These are phyloP conservation scores for Acrocephalus scirpaceus DNA, from an alignment of 2,797 vertebrate species.

Conservation along the genomic window DNA sequence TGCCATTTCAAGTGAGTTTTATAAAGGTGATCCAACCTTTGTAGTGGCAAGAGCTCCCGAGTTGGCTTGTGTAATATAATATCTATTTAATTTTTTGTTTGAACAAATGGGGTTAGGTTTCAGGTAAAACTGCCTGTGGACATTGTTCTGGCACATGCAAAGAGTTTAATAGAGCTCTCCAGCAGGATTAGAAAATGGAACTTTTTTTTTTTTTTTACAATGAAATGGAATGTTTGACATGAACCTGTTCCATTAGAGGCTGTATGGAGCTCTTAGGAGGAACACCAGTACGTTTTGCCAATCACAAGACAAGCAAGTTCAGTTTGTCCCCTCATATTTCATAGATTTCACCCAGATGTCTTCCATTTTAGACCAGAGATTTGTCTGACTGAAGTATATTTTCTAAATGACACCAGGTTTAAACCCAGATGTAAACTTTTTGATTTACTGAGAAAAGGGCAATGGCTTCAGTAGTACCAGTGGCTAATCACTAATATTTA, in stretches of 20 bases:
- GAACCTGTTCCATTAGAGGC: neutral
- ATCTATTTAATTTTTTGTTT: neutral
- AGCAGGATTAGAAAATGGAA: neutral
- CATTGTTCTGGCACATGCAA: rapidly evolving
- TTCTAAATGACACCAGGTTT: neutral
- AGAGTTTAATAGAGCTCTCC: neutral
- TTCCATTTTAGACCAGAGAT: neutral
- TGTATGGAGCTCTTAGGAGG: neutral
- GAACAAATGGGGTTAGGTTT: neutral
- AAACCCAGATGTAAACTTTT: neutral
- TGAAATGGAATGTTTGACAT: neutral
- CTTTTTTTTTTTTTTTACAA: neutral
- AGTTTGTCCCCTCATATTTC: neutral
- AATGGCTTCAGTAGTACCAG: neutral
- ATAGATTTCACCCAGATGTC: neutral
- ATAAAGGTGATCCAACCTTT: neutral
- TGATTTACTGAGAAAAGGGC: neutral
- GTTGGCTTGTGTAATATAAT: neutral
- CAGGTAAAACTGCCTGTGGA: neutral
- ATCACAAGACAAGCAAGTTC: neutral
- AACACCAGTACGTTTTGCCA: neutral
- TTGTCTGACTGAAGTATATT: neutral
- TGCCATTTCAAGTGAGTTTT: neutral
- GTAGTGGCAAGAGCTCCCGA: neutral
- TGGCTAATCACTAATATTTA: neutral